Evolutionary conservation across 2,888 invertebrate genomes (phyloP), one percentile per base, ranked within the genome.

Genomic region (Xylocampa areola): DNA sequence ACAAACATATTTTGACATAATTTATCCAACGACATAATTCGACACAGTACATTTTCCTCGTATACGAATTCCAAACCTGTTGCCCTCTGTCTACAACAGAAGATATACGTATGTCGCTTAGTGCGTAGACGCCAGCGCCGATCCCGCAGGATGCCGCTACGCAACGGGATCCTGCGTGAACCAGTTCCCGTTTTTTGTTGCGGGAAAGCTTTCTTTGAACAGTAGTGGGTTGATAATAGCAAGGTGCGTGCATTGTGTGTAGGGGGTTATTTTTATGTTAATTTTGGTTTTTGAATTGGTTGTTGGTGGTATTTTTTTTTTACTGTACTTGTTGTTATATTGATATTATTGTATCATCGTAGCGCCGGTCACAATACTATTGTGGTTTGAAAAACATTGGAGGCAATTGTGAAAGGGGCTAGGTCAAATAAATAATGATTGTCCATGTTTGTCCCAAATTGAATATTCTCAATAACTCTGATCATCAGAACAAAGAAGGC

Each of bases 101-200:
- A 39, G 16, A 51, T 61, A 63, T 60, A 47, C 21, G 32, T 60
- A 30, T 37, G 40, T 36, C 35, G 52, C 63, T 40, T 62, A 54
- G 62, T 73, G 73, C 76, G 73, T 75, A 72, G 47, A 61, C 29
- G 48, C 44, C 50, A 40, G 57, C 37, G 48, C 45, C 63, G 66
- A 53, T 61, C 76, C 61, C 35, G 45, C 72, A 53, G 69, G 65
- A 68, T 47, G 41, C 79, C 68, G 68, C 76, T 73, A 80, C 80
- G 84, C 86, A 88, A 89, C 88, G 88, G 88, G 88, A 88, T 58
- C 79, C 76, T 88, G 88, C 86, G 88, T 89, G 82, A 70, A 77
- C 73, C 75, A 72, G 77, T 72, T 68, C 47, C 29, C 43, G 47
- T 51, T 70, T 73, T 76, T 68, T 75, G 61, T 66, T 37, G 45